These are phyloP conservation scores for Ichneumoninae sp. DNA, from an alignment of 2,888 invertebrate genomes.

Conservation along the genomic window DNA sequence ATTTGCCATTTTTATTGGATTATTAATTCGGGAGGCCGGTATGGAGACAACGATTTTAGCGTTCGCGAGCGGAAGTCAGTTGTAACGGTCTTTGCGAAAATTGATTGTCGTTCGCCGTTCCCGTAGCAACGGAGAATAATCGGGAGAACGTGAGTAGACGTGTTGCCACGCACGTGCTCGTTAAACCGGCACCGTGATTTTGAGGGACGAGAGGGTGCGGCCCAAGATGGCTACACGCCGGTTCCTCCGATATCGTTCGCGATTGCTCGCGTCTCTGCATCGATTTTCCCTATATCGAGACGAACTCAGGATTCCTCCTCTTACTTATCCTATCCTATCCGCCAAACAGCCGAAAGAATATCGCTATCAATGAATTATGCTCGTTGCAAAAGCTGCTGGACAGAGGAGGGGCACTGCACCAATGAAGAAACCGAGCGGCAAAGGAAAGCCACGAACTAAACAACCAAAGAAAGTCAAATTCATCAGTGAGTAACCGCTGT, in stretches of 20 bases:
- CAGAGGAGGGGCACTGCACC: conserved; percentile 87
- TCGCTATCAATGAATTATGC: conserved; percentile 34
- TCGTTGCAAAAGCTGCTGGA: conserved; percentile 70
- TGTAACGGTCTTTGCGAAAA: neutral
- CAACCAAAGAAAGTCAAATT: conserved; percentile 96
- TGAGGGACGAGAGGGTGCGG: conserved; percentile 80
- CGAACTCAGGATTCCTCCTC: neutral
- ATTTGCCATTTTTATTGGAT: conserved; percentile 11
- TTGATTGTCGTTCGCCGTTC: neutral
- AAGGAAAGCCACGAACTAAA: conserved; percentile 91
- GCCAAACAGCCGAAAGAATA: neutral
- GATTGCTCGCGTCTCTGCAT: conserved; percentile 82
- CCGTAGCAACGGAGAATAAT: neutral
- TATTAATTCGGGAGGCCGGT: neutral
- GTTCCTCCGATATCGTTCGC: conserved; percentile 82
- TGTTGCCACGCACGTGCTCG: conserved; percentile 67
- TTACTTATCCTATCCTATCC: neutral
- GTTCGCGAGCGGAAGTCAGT: neutral
- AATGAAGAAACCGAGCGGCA: conserved; percentile 92
- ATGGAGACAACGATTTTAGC: neutral
- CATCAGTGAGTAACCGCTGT: conserved; percentile 91
- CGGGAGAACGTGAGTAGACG: neutral
- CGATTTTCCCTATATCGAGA: neutral
- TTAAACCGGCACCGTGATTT: conserved; percentile 61
- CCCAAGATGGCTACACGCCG: conserved; percentile 80